Conservation (phyloP, 2,113 vertebrate genomes). For the Amia ocellicauda region DNA sequence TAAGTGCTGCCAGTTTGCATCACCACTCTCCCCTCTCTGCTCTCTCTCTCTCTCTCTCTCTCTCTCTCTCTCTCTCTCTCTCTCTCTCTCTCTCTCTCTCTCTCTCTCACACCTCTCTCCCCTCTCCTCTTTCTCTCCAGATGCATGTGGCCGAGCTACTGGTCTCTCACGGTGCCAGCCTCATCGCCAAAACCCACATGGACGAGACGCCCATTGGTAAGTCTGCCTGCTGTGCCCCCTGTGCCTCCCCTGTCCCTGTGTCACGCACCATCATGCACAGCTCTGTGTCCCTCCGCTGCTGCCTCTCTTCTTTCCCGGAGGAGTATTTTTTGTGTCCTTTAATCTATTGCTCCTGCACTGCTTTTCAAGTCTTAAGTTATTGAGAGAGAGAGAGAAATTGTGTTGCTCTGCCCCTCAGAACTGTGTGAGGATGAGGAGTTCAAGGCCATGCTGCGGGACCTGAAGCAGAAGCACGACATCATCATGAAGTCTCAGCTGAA, state of each 20-base stretch:
- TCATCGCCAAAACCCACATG: conserved; percentile 88
- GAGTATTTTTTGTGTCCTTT: no score
- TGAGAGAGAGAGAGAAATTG: background rate
- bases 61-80: background rate
- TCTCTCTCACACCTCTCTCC: conserved; percentile 3
- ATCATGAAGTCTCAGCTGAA: conserved; percentile 98
- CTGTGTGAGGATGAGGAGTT: conserved; percentile 96
- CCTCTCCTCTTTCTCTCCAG: conserved; percentile 54
- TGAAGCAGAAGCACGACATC: conserved; percentile 94
- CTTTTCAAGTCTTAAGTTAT: background rate
- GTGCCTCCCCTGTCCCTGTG: background rate
- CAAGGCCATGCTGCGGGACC: conserved; percentile 83
- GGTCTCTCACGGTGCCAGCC: conserved; percentile 89
- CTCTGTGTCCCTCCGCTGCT: no score
- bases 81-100: conserved; percentile 12
- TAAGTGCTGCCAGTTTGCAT: no score
- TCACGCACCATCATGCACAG: no score
- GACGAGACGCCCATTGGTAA: conserved; percentile 96
- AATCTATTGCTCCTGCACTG: background rate
- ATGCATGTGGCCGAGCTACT: conserved; percentile 92
- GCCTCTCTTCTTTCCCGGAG: no score
- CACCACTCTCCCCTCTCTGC: no score
- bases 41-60: background rate
- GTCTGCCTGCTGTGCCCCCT: conserved; percentile 25
- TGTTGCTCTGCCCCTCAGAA: conserved; percentile 56